These are phyloP conservation scores for Eurystomus gularis DNA, from an alignment of 2,113 vertebrate species.

Conservation along the genomic window DNA sequence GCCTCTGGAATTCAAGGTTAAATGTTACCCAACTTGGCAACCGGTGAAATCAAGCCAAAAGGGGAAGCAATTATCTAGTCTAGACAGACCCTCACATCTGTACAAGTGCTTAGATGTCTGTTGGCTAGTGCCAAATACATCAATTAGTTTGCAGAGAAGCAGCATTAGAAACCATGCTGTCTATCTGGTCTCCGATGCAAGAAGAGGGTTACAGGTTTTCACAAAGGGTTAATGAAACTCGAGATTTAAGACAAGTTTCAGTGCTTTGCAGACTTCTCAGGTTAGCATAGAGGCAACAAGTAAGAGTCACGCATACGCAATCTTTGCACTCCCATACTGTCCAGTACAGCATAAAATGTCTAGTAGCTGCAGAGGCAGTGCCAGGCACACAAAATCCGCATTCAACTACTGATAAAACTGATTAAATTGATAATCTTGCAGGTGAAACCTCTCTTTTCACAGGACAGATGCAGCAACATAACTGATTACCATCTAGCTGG, in stretches of 20 bases:
- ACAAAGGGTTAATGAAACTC: background rate
- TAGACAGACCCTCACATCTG: conserved; percentile 46
- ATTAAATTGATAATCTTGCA: background rate
- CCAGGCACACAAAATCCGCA: background rate
- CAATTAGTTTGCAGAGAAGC: background rate
- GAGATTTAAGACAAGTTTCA: background rate
- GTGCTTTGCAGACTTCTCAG: background rate
- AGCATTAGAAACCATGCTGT: background rate
- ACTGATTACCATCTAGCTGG: background rate
- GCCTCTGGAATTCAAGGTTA: conserved; percentile 57
- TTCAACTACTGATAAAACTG: background rate
- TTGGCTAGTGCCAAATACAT: conserved; percentile 11
- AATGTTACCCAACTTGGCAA: conserved; percentile 34
- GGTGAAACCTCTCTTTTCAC: background rate
- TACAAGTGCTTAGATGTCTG: background rate
- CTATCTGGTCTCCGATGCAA: background rate
- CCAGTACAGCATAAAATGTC: background rate
- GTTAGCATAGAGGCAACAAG: background rate
- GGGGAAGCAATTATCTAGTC: conserved; percentile 36
- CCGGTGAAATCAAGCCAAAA: background rate
- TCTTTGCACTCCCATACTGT: background rate
- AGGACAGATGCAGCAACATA: background rate
- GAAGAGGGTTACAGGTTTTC: background rate
- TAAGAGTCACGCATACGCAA: background rate
- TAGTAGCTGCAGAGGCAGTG: background rate